Base-by-base conservation (phyloP, 1,140 invertebrate genomes). In the Campodea augens region DNA sequence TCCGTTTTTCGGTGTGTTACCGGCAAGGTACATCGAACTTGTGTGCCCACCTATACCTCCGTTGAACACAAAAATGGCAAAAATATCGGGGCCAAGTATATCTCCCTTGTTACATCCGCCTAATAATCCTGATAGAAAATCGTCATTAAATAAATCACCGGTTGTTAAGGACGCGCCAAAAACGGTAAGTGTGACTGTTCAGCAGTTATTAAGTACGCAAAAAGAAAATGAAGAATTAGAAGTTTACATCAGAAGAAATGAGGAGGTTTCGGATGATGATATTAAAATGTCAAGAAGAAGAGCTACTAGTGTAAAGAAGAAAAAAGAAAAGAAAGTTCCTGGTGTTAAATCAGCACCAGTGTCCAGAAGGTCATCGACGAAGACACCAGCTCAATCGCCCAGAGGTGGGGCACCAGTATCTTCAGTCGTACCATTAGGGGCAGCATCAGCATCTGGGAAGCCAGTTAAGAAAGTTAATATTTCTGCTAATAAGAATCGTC, bases 401-500 rank as follows among this genome's bases (percentile, higher is more conserved):
- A 32, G 15, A 15, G 15, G 27, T 15, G 27, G 27, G 15, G 7
- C 27, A 32, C 27, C 27, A 15, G n/a, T n/a, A n/a, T n/a, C n/a
- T n/a, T n/a, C n/a, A n/a, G n/a, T n/a, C n/a, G n/a, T n/a, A n/a
- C n/a, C n/a, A n/a, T n/a, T n/a, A n/a, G n/a, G n/a, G n/a, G n/a
- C n/a, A n/a, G n/a, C n/a, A 10, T 15, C 27, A 32, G 27, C 7
- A 32, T 32, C 27, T 15, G 15, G 7, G 15, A 15, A 10, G 27
- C 27, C 27, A 32, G 27, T 32, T 15, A 15, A 32, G 15, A 15
- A 32, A 15, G 27, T n/a, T n/a, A n/a, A n/a, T n/a, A 15, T 32
- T 15, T 15, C 7, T 7, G 27, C 27, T 7, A 15, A 32, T 32
- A 32, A 7, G 27, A 10, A 51, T 55, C 10, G 57, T 61, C 0